phyloP scores from a whole-genome alignment of 2,797 vertebrate species.

The Brachyrhaphis roseni region DNA sequence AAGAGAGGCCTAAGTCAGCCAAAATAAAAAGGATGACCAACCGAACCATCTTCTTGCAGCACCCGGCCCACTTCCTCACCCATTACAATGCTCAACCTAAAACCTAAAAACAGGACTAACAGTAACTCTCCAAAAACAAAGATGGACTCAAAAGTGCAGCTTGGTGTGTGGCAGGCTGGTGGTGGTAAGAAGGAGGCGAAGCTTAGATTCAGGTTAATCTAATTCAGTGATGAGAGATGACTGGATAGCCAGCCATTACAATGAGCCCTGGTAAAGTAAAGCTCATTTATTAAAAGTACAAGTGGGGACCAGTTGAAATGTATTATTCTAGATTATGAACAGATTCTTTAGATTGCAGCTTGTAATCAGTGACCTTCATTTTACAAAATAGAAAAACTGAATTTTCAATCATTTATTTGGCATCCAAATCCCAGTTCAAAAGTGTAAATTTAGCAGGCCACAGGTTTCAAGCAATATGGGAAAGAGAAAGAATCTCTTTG shows the following conservation, averaged over 20 bases:
- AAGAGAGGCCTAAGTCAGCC: background rate
- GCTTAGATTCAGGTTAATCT: background rate
- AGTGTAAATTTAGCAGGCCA: background rate
- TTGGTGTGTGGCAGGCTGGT: background rate
- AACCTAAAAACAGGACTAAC: background rate
- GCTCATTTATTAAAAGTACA: background rate
- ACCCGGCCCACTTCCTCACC: background rate
- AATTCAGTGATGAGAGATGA: no score
- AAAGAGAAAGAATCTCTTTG: no score
- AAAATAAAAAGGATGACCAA: background rate
- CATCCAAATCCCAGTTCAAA: background rate
- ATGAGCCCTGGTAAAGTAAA: background rate
- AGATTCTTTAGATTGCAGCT: background rate
- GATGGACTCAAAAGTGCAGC: background rate
- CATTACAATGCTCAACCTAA: background rate
- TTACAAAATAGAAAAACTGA: background rate
- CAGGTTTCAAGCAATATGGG: no score
- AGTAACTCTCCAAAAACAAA: background rate
- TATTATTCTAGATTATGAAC: background rate
- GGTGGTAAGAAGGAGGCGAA: background rate
- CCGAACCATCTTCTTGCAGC: background rate
- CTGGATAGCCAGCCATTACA: no score
- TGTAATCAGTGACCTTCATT: background rate
- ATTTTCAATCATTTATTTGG: background rate
- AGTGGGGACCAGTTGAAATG: background rate